Evolutionary conservation across 2,888 invertebrate genomes (phyloP).

Genomic region (Rhodophaea formosa): DNA sequence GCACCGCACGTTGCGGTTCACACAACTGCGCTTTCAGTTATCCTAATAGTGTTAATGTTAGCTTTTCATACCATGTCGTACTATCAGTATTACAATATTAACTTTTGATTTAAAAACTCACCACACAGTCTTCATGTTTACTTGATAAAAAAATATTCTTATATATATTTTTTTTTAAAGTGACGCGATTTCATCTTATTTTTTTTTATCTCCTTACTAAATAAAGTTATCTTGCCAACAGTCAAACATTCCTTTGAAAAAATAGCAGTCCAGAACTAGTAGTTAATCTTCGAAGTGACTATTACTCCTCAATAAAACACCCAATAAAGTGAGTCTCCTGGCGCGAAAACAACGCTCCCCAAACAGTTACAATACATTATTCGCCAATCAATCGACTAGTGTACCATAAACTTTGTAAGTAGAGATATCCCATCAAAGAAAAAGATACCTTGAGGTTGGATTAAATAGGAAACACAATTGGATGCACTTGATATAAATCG

Average conservation of each 20-base stretch:
- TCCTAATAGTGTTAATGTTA: no score
- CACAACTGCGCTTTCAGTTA: no score
- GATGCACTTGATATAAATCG: not conserved
- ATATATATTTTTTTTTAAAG: no score
- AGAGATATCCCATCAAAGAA: not conserved
- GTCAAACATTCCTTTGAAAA: not conserved
- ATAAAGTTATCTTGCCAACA: not conserved
- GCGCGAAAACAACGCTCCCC: constrained; percentile 37
- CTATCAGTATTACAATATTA: no score
- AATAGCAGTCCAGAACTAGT: not conserved
- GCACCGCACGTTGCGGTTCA: no score
- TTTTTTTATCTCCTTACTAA: no score
- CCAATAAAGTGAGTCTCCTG: constrained; percentile 1
- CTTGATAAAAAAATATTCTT: no score
- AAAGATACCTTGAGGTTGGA: constrained; percentile 23
- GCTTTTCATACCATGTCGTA: no score
- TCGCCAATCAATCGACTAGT: constrained; percentile 39
- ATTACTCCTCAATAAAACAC: constrained; percentile 11
- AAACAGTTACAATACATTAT: constrained; percentile 41
- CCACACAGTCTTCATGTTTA: no score
- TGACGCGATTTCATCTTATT: no score
- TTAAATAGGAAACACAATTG: not conserved
- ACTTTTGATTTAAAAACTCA: no score
- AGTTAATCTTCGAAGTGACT: not conserved
- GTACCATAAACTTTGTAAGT: not conserved